These are phyloP conservation scores for Sebastes nivosus DNA, from an alignment of 2,797 vertebrate genomes.

Conservation along the genomic window DNA sequence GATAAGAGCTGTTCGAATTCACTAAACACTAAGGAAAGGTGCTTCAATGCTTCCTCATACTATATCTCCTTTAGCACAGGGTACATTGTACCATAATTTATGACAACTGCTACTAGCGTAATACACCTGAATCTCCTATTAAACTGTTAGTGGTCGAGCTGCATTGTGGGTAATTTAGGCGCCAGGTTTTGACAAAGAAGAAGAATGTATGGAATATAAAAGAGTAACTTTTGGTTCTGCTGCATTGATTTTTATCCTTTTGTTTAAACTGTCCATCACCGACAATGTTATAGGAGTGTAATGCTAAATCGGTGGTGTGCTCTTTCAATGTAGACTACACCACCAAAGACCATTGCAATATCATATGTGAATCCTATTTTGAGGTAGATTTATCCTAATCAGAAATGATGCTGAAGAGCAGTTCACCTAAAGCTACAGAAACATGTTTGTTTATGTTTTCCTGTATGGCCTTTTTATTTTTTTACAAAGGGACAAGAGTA, in stretches of 20 bases:
- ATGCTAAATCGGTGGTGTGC: neutral
- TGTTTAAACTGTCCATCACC: neutral
- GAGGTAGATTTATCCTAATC: neutral
- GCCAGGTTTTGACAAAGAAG: neutral
- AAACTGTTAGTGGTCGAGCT: neutral
- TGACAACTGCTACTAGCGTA: no score
- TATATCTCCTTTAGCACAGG: no score
- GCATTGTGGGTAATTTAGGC: neutral
- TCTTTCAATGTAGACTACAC: neutral
- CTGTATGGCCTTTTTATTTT: neutral
- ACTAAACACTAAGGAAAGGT: no score
- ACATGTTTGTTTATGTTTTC: slow-evolving; percentile 26
- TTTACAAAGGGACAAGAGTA: slow-evolving; percentile 6
- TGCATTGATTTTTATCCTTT: neutral
- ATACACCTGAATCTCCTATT: neutral
- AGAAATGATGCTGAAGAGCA: neutral
- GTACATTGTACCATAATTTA: no score
- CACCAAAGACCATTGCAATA: neutral
- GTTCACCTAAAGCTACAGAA: neutral
- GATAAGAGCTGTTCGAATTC: no score
- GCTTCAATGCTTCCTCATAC: no score
- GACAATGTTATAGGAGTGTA: neutral
- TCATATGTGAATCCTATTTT: neutral
- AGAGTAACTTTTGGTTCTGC: neutral
- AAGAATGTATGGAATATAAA: neutral